Evolutionary conservation across 2,888 invertebrate species (phyloP).

Genomic region (Eupithecia tripunctaria): DNA sequence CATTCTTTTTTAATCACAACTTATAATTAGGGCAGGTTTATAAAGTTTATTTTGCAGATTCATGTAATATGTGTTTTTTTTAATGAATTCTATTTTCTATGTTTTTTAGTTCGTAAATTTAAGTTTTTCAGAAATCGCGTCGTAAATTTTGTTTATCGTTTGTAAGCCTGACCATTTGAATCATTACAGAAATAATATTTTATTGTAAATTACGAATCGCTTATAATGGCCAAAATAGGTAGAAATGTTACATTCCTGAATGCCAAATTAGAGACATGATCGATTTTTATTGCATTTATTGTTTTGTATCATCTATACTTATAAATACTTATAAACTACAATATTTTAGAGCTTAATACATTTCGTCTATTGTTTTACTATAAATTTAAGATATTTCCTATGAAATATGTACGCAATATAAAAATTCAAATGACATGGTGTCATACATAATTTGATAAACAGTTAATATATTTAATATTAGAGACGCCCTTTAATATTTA

Average conservation of each 20-base stretch:
- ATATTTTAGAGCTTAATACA: no score
- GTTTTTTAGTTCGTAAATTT: not conserved
- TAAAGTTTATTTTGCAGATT: not conserved
- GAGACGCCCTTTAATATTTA: not conserved
- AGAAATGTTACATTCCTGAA: constrained; percentile 75
- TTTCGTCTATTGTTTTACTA: no score
- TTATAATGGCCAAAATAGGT: constrained; percentile 62
- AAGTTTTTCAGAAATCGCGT: not conserved
- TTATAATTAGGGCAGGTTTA: not conserved
- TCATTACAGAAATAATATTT: not conserved
- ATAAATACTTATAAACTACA: not conserved
- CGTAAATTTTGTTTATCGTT: not conserved
- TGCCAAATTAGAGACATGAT: constrained; percentile 74
- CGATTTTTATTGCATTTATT: constrained; percentile 62
- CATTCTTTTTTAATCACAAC: not conserved
- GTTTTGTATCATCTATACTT: constrained; percentile 24
- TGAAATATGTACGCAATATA: not conserved
- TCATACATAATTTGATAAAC: not conserved
- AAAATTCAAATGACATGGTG: not conserved
- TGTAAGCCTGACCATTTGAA: not conserved
- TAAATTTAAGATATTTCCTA: not conserved
- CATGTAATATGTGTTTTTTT: not conserved
- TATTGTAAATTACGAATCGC: constrained; percentile 34
- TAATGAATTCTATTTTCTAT: not conserved
- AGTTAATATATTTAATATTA: not conserved